Percentiles rank a stretch among this genome's conserved stretches.
phyloP scores from a whole-genome alignment of 2,888 invertebrate species.

The Caenorhabditis becei region DNA sequence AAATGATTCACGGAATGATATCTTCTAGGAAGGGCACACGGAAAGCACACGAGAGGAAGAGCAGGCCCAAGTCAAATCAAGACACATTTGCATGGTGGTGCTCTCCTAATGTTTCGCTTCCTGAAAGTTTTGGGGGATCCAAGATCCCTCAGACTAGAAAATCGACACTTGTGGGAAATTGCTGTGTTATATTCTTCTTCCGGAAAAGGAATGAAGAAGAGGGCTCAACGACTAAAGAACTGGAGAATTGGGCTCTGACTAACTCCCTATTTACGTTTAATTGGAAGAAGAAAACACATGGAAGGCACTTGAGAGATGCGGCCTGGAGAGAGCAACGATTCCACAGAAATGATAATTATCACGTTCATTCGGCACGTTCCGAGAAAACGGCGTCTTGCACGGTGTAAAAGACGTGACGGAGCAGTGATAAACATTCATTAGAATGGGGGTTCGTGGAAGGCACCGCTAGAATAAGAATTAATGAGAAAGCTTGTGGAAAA shows the following conservation, averaged over 20 bases:
- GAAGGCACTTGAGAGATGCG: background rate
- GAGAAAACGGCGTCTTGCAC: conserved; percentile 1
- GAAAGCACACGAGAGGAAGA: conserved; percentile 17
- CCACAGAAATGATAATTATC: conserved; percentile 31
- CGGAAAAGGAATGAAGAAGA: background rate
- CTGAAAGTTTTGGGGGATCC: conserved; percentile 6
- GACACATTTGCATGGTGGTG: conserved; percentile 33
- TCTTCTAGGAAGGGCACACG: conserved; percentile 28
- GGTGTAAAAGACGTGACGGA: background rate
- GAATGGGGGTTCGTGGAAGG: conserved; percentile 30
- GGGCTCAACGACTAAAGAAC: conserved; percentile 48
- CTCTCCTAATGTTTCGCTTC: background rate
- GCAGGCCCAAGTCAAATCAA: conserved; percentile 19
- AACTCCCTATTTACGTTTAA: conserved; percentile 22
- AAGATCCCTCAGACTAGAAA: conserved; percentile 39
- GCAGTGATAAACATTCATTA: conserved; percentile 29
- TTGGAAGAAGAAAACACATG: conserved; percentile 27
- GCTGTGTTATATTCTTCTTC: conserved; percentile 33
- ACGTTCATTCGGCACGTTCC: conserved; percentile 33
- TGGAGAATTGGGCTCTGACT: background rate
- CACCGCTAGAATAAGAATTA: background rate
- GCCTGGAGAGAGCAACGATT: background rate
- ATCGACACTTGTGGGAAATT: conserved; percentile 54
- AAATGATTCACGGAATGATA: conserved; percentile 51
- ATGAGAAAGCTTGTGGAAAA: conserved; percentile 26